Percentiles rank a stretch among this genome's conserved stretches.
These are phyloP conservation scores for Gallinago stenura DNA, from an alignment of 2,797 vertebrate genomes.

Conservation along the genomic window DNA sequence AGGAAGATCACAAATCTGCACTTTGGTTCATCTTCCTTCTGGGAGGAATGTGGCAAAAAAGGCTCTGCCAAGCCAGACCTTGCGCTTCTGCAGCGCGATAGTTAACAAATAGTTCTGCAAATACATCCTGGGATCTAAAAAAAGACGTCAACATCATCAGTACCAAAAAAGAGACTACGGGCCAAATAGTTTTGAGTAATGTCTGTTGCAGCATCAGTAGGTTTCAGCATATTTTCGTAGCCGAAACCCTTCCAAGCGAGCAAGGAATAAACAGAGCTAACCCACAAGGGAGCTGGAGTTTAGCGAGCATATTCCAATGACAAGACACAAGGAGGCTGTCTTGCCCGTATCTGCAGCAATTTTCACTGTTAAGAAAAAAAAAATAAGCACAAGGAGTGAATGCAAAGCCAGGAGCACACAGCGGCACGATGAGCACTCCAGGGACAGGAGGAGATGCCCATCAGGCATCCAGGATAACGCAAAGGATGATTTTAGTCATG, in stretches of 20 bases:
- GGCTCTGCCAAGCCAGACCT: not conserved
- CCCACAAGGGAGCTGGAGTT: not conserved
- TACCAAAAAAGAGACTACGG: not conserved
- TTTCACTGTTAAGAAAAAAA: not conserved
- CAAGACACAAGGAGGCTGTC: conserved; percentile 55
- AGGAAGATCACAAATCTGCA: not conserved
- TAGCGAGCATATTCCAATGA: conserved; percentile 16
- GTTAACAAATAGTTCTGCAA: not conserved
- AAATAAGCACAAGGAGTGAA: not conserved
- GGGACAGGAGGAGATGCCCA: not conserved
- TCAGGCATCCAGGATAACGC: not conserved
- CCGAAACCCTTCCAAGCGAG: not conserved
- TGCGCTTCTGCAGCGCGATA: accelerated
- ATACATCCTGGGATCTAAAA: not conserved
- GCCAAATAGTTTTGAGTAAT: accelerated
- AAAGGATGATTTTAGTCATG: not conserved
- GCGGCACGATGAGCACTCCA: accelerated
- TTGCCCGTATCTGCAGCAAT: conserved; percentile 18
- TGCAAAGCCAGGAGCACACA: accelerated
- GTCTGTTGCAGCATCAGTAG: not conserved
- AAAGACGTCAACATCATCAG: not conserved
- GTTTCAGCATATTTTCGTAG: not conserved
- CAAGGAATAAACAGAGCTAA: not conserved
- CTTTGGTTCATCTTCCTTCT: accelerated
- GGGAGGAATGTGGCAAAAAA: not conserved